These are phyloP conservation scores for Cyclargus thomasi DNA, from an alignment of 1,140 invertebrate species.

Conservation along the genomic window DNA sequence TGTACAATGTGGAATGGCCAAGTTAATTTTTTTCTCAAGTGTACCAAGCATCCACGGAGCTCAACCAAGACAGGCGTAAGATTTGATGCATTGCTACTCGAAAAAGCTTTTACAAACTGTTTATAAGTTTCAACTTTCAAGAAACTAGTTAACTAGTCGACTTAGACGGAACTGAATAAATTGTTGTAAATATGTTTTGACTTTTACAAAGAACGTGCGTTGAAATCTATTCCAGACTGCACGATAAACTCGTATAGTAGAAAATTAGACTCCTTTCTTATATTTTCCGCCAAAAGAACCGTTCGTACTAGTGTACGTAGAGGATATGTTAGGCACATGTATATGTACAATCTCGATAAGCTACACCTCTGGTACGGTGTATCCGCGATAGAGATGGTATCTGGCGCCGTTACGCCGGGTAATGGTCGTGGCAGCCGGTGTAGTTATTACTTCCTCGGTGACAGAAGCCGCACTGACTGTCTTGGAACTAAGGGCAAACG, in stretches of 20 bases:
- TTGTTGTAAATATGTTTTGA: too few species aligned
- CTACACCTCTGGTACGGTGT: conserved; percentile 25
- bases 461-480: conserved; percentile 26
- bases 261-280: too few species aligned
- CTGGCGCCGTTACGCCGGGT: conserved; percentile 65
- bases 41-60: not conserved
- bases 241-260: too few species aligned
- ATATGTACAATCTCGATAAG: not conserved
- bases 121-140: not conserved
- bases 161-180: not conserved
- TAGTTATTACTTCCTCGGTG: conserved; percentile 69
- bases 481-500: too few species aligned
- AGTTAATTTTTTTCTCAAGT: not conserved
- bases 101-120: not conserved
- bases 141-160: not conserved
- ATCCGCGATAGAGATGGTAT: conserved; percentile 53
- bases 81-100: not conserved
- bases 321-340: too few species aligned
- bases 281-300: too few species aligned
- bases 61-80: not conserved
- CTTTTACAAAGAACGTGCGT: too few species aligned
- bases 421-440: conserved; percentile 70
- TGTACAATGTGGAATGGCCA: too few species aligned
- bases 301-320: too few species aligned
- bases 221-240: too few species aligned